Base-by-base conservation (phyloP, 2,797 vertebrate genomes). In the Okamejei kenojei region DNA sequence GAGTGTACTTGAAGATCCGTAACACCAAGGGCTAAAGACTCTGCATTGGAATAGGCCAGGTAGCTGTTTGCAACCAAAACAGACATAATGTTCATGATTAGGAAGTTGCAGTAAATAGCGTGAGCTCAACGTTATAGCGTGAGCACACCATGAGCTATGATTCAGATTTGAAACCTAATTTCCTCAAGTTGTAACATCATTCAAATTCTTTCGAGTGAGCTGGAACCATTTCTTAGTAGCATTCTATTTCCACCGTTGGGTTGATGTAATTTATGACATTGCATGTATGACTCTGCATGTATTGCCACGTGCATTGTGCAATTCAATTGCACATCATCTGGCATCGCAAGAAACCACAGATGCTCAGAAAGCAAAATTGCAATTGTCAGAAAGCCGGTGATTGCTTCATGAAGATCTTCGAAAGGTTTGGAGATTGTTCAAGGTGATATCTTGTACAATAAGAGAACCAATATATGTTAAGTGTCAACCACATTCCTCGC, bases 391-490 rank as follows among this genome's bases (percentile, higher is more conserved):
- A 92, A 45, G 73, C 90, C 10, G 7, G 68, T 17, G 90, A 92
- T 92, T 92, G 90, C 90, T 92, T 92, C 90, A 92, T n/a, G 38
- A 45, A 92, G 68, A 92, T 73, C 90, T 92, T 54, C 11, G 90
- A 92, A 92, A 76, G 68, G 76, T 17, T 58, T n/a, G 45, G 5
- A 17, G 65, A 29, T 76, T 92, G 38, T 92, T 73, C 35, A 73
- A 76, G 68, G 58, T 29, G 45, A 17, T 13, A n/a, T 8, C 68
- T 54, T 73, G 38, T 71, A 92, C 38, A 92, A 54, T 92, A 74
- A 76, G 10, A 63, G 29, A 63, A 45, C 88, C 15, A 45, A 45
- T 45, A 21, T 35, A 35, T 35, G 13, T 3, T 15, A 23, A 8
- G 38, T 90, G 35, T 45, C 35, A 54, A 54, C 32, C 45, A 7